phyloP scores from a whole-genome alignment of 1,140 invertebrate genomes.

The Caerostris darwini region DNA sequence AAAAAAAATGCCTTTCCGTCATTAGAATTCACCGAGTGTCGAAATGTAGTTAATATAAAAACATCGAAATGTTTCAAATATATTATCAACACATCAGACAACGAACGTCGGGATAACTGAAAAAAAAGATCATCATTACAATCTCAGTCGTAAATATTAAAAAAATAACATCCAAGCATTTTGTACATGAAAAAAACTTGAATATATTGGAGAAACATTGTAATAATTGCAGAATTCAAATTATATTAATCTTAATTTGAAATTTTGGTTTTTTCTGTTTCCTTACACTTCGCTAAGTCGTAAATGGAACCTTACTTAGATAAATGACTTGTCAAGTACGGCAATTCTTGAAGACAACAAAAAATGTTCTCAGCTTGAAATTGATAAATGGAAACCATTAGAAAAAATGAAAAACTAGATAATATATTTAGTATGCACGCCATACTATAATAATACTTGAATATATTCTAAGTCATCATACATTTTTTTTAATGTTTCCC shows the following conservation, averaged over 20 bases:
- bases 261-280: not conserved
- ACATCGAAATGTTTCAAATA: not conserved
- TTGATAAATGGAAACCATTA: not conserved
- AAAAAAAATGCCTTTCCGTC: not conserved
- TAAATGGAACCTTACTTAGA: not conserved
- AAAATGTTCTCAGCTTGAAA: not conserved
- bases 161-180: not conserved
- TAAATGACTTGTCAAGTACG: not conserved
- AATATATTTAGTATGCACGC: not conserved
- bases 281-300: not conserved
- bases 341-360: too few relatives aligned
- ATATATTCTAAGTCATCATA: not conserved
- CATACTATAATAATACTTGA: not conserved
- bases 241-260: not conserved
- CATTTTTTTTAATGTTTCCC: not conserved
- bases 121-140: not conserved
- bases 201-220: not conserved
- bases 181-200: not conserved
- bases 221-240: conserved; percentile 1
- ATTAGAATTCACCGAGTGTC: not conserved
- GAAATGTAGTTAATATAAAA: not conserved
- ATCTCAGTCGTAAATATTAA: not conserved
- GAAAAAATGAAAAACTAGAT: not conserved
- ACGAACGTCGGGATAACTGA: not conserved
- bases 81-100: not conserved